phyloP scores from a whole-genome alignment of 1,140 invertebrate genomes.

The Linepithema humile region DNA sequence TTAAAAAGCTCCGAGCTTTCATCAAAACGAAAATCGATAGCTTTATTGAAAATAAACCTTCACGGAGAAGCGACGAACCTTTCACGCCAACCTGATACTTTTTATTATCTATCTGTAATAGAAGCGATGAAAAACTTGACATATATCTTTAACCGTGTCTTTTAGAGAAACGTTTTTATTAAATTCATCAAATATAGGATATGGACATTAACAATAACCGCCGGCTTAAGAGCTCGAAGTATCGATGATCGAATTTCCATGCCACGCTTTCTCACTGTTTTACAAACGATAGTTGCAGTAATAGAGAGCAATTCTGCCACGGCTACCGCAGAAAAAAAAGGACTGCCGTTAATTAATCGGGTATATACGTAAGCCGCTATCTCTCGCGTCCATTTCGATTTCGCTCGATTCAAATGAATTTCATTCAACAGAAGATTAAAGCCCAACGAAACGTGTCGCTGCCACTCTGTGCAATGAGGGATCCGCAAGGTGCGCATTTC shows the following conservation, averaged over 20 bases:
- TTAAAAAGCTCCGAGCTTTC: too few species aligned
- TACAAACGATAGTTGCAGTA: neutral
- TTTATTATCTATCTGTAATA: neutral
- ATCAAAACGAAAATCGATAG: too few species aligned
- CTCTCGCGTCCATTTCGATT: constrained; percentile 1
- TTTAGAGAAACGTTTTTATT: neutral
- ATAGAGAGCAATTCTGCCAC: constrained; percentile 10
- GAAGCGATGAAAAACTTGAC: neutral
- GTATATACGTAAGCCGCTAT: neutral
- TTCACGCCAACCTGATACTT: too few species aligned
- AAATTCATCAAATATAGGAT: neutral
- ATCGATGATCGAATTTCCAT: neutral
- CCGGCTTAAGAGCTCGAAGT: neutral
- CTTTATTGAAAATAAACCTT: too few species aligned
- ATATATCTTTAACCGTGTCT: neutral
- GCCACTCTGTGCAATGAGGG: neutral
- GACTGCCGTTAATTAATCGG: constrained; percentile 37
- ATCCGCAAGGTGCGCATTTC: constrained; percentile 40
- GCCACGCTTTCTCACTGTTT: neutral
- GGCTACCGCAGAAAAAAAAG: neutral
- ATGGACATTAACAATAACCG: constrained; percentile 10
- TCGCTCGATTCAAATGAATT: constrained; percentile 12
- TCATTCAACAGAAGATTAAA: constrained; percentile 14
- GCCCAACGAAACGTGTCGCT: constrained; percentile 32
- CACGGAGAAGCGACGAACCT: too few species aligned